These are phyloP conservation scores for Nannobrachium achirus DNA, from an alignment of 2,113 vertebrate species.

Conservation along the genomic window DNA sequence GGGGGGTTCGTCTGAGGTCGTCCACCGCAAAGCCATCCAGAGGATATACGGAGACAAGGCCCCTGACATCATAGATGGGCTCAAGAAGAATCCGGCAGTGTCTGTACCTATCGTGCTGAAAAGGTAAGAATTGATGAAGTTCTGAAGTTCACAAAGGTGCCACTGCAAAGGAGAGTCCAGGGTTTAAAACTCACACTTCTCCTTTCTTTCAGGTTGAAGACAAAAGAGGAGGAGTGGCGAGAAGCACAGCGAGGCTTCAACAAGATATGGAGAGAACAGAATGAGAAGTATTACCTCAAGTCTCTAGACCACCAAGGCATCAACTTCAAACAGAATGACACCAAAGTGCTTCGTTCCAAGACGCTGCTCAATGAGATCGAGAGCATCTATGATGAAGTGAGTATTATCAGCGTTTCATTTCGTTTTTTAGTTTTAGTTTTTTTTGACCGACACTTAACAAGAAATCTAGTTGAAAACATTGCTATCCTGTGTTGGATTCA, in stretches of 20 bases:
- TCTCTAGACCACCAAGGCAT: conserved; percentile 98
- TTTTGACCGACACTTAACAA: no score
- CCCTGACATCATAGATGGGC: conserved; percentile 92
- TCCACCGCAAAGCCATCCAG: conserved; percentile 97
- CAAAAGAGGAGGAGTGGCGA: conserved; percentile 98
- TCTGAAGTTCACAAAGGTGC: no score
- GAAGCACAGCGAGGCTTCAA: conserved; percentile 99
- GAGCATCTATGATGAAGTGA: conserved; percentile 97
- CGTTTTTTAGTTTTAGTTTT: no score
- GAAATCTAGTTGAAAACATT: no score
- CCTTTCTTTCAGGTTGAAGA: conserved; percentile 86
- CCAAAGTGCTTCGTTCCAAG: conserved; percentile 97
- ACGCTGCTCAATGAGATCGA: conserved; percentile 97
- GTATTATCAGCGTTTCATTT: neutral
- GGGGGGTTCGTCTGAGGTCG: conserved; percentile 93
- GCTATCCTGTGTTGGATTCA: no score
- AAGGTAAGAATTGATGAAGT: conserved; percentile 78
- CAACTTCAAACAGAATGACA: conserved; percentile 99
- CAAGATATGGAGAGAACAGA: conserved; percentile 98
- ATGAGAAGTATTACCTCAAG: conserved; percentile 99
- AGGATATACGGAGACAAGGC: conserved; percentile 99
- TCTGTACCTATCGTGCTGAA: conserved; percentile 96
- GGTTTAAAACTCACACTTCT: neutral
- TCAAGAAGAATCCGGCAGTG: conserved; percentile 92
- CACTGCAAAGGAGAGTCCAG: no score